Base-by-base conservation (phyloP, 2,888 invertebrate genomes). In the Prenolepis imparis region DNA sequence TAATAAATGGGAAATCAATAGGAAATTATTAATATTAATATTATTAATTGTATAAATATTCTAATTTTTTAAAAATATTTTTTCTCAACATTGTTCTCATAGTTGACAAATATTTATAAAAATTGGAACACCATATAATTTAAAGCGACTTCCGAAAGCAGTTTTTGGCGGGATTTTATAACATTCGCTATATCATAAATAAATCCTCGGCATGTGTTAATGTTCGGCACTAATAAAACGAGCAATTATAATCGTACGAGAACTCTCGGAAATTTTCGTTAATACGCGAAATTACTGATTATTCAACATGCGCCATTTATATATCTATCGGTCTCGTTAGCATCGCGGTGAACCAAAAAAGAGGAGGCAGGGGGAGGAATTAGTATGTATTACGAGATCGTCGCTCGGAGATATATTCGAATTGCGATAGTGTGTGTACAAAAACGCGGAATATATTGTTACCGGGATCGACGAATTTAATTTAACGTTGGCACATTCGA, bases 381-480 rank as follows among this genome's bases (percentile, higher is more conserved):
- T 61, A 44, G 32, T 73, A 73, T n/a, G n/a, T 44, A 44, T 74
- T n/a, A 44, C 21, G 32, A 9, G 15, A n/a, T 61, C 73, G n/a
- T 59, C 1, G 28, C 9, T n/a, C 61, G 32, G 9, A 73, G 24
- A 61, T 70, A 36, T 36, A 70, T 61, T 59, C n/a, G n/a, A n/a
- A 9, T 18, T 32, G n/a, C 15, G 44, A 63, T 3, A 32, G 18
- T 32, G 18, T 28, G 18, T 61, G 18, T 28, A 61, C 63, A 74
- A 44, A 9, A 12, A 24, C 5, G 39, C 24, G 24, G 52, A 74
- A 74, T 85, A 80, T 68, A 55, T 39, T 9, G 32, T 52, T 24
- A n/a, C 15, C 41, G 39, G 12, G 21, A 57, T 82, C 68, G 66
- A 64, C 44, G 68, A 86, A 88, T 84, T 89, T 85, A 87, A 87